These are phyloP conservation scores for Paguma larvata DNA, from an alignment of 2,797 vertebrate genomes.

Conservation along the genomic window DNA sequence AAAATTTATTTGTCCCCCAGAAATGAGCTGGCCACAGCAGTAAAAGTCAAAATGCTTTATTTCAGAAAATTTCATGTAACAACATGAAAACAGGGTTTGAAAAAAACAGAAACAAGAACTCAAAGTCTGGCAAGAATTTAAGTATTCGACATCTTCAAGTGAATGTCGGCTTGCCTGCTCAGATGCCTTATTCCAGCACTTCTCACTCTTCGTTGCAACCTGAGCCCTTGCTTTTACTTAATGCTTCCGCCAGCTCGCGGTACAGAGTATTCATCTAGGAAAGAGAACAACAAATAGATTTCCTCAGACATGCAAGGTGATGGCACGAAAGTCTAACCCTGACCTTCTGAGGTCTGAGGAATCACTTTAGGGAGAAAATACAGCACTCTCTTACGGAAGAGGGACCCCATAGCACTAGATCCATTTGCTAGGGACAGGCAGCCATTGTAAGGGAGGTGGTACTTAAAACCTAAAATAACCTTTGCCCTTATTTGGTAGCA, in stretches of 20 bases:
- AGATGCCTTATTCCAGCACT: background rate
- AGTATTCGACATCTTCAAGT: background rate
- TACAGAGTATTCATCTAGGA: constrained; percentile 94
- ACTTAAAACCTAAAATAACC: constrained; percentile 25
- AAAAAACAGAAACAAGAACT: constrained; percentile 21
- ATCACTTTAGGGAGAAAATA: background rate
- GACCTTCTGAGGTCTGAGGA: background rate
- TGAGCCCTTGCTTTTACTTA: constrained; percentile 90
- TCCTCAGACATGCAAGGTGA: constrained; percentile 23
- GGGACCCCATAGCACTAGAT: background rate
- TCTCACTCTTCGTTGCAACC: constrained; percentile 86
- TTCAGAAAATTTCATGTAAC: constrained; percentile 46
- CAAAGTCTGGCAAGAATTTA: background rate
- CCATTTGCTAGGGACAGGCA: background rate
- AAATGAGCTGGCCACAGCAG: constrained; percentile 59
- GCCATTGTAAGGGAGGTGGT: background rate
- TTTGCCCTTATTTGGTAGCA: constrained; percentile 47
- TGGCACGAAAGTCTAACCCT: background rate
- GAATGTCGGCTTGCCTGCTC: background rate
- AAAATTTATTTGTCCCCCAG: constrained; percentile 41
- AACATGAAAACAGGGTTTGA: background rate
- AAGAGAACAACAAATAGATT: constrained; percentile 62
- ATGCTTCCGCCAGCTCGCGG: constrained; percentile 91
- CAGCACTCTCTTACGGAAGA: background rate
- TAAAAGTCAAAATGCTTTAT: constrained; percentile 61